These are phyloP conservation scores for Agrochola litura DNA, from an alignment of 2,888 invertebrate species.

Conservation along the genomic window DNA sequence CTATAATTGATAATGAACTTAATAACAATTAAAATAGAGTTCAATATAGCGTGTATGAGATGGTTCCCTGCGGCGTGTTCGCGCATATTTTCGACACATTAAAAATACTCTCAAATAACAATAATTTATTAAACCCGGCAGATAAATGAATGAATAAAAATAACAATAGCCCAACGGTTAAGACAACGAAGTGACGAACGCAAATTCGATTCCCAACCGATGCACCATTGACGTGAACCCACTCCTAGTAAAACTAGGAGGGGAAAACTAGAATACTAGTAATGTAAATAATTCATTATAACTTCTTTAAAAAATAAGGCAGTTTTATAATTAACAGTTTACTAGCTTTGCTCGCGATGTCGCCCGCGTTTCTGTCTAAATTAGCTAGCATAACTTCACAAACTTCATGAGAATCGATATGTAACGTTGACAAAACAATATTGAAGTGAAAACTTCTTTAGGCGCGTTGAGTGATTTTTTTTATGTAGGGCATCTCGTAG, in stretches of 20 bases:
- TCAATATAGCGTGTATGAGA: background rate
- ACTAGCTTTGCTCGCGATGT: slow-evolving; percentile 17
- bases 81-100: background rate
- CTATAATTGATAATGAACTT: background rate
- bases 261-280: slow-evolving; percentile 17
- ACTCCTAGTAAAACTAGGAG: background rate
- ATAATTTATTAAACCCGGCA: background rate
- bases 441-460: too few species aligned
- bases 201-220: background rate
- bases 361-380: background rate
- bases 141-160: slow-evolving; percentile 7
- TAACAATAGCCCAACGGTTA: slow-evolving; percentile 3
- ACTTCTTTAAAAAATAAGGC: slow-evolving; percentile 45
- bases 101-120: background rate
- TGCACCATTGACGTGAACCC: background rate
- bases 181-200: background rate
- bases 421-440: too few species aligned
- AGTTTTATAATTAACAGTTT: slow-evolving; percentile 24
- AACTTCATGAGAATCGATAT: background rate
- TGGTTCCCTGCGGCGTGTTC: background rate
- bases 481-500: too few species aligned
- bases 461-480: too few species aligned
- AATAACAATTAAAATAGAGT: background rate
- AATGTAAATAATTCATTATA: slow-evolving; percentile 33
- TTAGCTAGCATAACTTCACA: background rate